Conservation (phyloP, 2,888 invertebrate species). For the Polydrusus pterygomalis region DNA sequence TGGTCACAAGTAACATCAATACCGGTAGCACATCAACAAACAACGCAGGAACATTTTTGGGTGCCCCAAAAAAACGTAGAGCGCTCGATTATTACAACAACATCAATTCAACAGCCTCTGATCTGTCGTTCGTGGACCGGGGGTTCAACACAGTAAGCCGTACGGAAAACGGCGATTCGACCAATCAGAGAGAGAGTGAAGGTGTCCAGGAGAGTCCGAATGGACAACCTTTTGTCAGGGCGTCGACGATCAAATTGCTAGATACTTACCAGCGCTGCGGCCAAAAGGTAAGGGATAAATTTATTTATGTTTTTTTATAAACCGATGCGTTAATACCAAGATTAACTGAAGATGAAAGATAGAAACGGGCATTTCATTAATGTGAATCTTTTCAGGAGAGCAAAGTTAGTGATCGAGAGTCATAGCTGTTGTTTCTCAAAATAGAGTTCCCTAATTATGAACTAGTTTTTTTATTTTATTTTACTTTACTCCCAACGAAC, state of each 20-base stretch:
- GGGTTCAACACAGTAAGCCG: slow-evolving; percentile 64
- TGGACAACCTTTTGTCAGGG: slow-evolving; percentile 77
- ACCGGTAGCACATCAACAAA: slow-evolving; percentile 64
- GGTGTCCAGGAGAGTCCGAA: slow-evolving; percentile 48
- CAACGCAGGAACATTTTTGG: slow-evolving; percentile 47
- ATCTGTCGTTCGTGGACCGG: slow-evolving; percentile 67
- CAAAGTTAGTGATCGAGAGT: too few relatives aligned
- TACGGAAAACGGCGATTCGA: neutral
- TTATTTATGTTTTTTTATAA: neutral
- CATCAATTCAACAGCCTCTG: slow-evolving; percentile 59
- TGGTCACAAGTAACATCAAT: slow-evolving; percentile 74
- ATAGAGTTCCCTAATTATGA: too few relatives aligned
- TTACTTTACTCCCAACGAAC: too few relatives aligned
- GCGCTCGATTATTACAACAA: slow-evolving; percentile 63
- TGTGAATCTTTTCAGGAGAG: too few relatives aligned
- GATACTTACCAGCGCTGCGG: slow-evolving; percentile 79
- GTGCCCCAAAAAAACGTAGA: slow-evolving; percentile 69
- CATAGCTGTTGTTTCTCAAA: too few relatives aligned
- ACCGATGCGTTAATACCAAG: too few relatives aligned
- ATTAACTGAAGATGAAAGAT: too few relatives aligned
- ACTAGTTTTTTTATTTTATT: too few relatives aligned
- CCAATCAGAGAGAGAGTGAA: slow-evolving; percentile 27
- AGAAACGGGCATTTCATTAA: too few relatives aligned
- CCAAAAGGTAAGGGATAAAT: slow-evolving; percentile 74
- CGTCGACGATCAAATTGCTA: slow-evolving; percentile 80